Base-by-base conservation (phyloP, 2,888 invertebrate species). In the Charanyca ferruginea region DNA sequence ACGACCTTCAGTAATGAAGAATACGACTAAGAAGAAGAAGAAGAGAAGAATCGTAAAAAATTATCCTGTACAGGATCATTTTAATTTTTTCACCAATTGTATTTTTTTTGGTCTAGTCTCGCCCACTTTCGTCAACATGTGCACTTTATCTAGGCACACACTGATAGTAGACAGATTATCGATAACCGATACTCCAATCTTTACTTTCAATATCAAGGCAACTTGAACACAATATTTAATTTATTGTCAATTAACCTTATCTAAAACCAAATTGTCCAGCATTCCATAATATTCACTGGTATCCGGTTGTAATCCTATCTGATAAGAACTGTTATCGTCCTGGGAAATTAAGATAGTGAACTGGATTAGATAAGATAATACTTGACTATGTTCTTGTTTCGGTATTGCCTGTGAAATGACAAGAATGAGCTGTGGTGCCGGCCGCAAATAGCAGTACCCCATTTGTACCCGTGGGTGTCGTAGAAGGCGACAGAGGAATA, bases 141-240 rank as follows among this genome's bases (percentile, higher is more conserved):
- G n/a, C n/a, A n/a, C n/a, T n/a, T n/a, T n/a, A n/a, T n/a, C n/a
- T n/a, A n/a, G n/a, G n/a, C n/a, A 32, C 9, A 9, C 2, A 32
- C 11, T 11, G 32, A 32, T 11, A 9, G 11, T 11, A 32, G 32
- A 32, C 7, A 32, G 32, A 32, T 38, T 38, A 42, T 8, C 9
- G 18, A 63, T 57, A 48, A 44, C 35, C 9, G 3, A 49, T 22
- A 32, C 25, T 38, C 8, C n/a, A 51, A 47, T 47, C 9, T 55
- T 53, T 3, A 42, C 7, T 69, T 54, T 71, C 77, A 73, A 77
- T 77, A 71, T 62, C 77, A 71, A 76, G 72, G 42, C 23, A n/a
- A 16, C 20, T 13, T 22, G 6, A 44, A 6, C 9, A 49, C 20
- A 42, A 18, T 6, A 35, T 25, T 8, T 51, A 35, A 51, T 76